Evolutionary conservation across 2,888 invertebrate genomes (phyloP), one percentile per base, ranked within the genome.

Genomic region (Tinea pellionella): DNA sequence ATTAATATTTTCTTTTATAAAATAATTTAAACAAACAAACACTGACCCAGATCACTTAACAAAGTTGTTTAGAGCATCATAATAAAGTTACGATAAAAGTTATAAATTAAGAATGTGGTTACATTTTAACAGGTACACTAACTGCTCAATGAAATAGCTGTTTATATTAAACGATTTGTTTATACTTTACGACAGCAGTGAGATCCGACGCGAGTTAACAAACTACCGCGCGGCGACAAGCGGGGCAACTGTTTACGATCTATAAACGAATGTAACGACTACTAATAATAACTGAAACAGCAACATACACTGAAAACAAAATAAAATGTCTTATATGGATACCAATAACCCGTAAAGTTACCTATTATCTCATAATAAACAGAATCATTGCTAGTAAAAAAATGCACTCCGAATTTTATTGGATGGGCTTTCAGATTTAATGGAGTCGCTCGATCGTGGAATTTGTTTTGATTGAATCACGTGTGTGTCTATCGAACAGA

Each of bases 271-370:
- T 74, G 72, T 83, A 79, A 87, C 79, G 75, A 73, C 78, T 79
- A 83, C 82, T 84, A 84, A 84, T 84, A 84, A 85, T 85, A 87
- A 83, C 82, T 76, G 83, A 78, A 83, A 85, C 80, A 80, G 80
- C 78, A 81, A 71, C 81, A 79, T 78, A 82, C 82, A 81, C 78
- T 82, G 79, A 80, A 84, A 84, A 80, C 78, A 77, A 77, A 75
- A 74, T 71, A 73, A 78, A 74, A 43, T 47, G n/a, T n/a, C 19
- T 59, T 16, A 42, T 43, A 43, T 29, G 59, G 72, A 69, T 76
- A 78, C 69, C 75, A 72, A 74, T 75, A 70, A 74, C 77, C 77
- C 83, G 77, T 85, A 85, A 84, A 84, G 85, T 86, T 85, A 80
- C 77, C 77, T 78, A 80, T 84, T 83, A 85, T 84, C 79, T 85